A percentile compares a stretch with the other conserved stretches of the same genome.
Evolutionary conservation across 1,140 invertebrate species (phyloP).

Genomic region (Drosophila guanche): DNA sequence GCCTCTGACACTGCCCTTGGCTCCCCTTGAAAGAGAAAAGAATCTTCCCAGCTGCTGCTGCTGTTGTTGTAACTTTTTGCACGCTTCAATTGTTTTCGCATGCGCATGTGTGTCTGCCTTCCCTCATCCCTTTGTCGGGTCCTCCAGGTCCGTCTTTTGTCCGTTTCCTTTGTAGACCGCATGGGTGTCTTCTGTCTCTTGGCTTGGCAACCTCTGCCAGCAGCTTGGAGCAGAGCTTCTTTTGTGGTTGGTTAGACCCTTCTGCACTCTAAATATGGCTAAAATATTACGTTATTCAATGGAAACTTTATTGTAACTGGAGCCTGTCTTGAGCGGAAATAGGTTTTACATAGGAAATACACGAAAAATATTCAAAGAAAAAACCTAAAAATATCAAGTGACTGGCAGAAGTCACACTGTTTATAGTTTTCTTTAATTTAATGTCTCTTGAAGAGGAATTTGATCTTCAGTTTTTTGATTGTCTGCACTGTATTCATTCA

Average conservation of each 20-base stretch:
- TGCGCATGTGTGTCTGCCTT: constrained; percentile 58
- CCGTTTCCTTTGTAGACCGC: constrained; percentile 39
- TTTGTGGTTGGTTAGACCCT: too few relatives aligned
- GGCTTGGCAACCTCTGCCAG: constrained; percentile 1
- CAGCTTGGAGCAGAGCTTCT: constrained; percentile 5
- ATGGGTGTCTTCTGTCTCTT: constrained; percentile 29
- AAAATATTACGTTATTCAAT: too few relatives aligned
- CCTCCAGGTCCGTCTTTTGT: constrained; percentile 7
- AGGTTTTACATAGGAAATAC: too few relatives aligned
- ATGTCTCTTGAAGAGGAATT: constrained; percentile 1
- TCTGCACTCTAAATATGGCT: too few relatives aligned
- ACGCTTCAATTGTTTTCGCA: constrained; percentile 80
- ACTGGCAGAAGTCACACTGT: too few relatives aligned
- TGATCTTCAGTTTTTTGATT: background rate
- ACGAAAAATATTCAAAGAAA: too few relatives aligned
- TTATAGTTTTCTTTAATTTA: background rate
- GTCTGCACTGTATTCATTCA: background rate
- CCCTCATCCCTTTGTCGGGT: constrained; percentile 28
- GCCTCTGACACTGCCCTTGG: constrained; percentile 6
- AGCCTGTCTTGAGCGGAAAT: too few relatives aligned
- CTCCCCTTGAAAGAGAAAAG: too few relatives aligned
- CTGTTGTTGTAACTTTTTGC: constrained; percentile 56
- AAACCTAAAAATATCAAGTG: too few relatives aligned
- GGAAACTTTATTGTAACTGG: too few relatives aligned
- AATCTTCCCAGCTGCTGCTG: constrained; percentile 8